These are phyloP conservation scores for Capitella teleta DNA, from an alignment of 1,140 invertebrate species.

Conservation along the genomic window DNA sequence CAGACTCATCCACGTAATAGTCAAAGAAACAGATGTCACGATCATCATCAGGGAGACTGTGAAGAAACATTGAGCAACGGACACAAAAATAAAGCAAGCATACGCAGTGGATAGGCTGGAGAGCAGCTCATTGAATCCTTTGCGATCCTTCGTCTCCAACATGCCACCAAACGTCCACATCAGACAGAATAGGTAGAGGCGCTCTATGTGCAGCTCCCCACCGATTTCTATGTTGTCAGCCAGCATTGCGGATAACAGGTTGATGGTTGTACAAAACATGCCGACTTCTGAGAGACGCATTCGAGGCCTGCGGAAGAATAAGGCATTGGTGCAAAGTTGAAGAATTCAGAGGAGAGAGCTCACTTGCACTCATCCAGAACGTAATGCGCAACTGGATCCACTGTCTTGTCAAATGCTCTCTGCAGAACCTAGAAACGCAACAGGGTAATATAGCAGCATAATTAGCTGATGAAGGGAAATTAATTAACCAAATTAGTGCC, in stretches of 20 bases:
- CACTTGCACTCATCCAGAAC: slow-evolving; percentile 36
- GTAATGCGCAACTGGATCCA: slow-evolving; percentile 39
- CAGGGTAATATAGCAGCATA: background rate
- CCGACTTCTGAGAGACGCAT: slow-evolving; percentile 31
- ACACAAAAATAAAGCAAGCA: slow-evolving; percentile 8
- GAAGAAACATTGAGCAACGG: background rate
- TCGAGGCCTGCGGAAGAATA: slow-evolving; percentile 19
- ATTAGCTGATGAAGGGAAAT: too few species aligned
- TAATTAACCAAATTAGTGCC: too few species aligned
- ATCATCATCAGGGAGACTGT: slow-evolving; percentile 43
- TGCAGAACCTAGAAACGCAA: slow-evolving; percentile 32
- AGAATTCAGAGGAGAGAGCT: background rate
- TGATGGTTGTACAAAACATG: slow-evolving; percentile 36
- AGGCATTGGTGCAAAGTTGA: background rate
- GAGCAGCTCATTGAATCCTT: slow-evolving; percentile 35
- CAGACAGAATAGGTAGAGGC: slow-evolving; percentile 40
- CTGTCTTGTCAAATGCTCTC: slow-evolving; percentile 37
- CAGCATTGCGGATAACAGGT: slow-evolving; percentile 38
- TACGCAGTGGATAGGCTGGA: slow-evolving; percentile 37
- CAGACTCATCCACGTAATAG: slow-evolving; percentile 43
- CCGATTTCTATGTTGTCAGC: slow-evolving; percentile 39
- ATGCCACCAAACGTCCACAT: slow-evolving; percentile 42
- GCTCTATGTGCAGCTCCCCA: slow-evolving; percentile 39
- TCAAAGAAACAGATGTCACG: slow-evolving; percentile 41
- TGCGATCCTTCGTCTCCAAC: slow-evolving; percentile 29